Evolutionary conservation across 2,797 vertebrate genomes (phyloP).

Genomic region (Centropyge bicolor): DNA sequence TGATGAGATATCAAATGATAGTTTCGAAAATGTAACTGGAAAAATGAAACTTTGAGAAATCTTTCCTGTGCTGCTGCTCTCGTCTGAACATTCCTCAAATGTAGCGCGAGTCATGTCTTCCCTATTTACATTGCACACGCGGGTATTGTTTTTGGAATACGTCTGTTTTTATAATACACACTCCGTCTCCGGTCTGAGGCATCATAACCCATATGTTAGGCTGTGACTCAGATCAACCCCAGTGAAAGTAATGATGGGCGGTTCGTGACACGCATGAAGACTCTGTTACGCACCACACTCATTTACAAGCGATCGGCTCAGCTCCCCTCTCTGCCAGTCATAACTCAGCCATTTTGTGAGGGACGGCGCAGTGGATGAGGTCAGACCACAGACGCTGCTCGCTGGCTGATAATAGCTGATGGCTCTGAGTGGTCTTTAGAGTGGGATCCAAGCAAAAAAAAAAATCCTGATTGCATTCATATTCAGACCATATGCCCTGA

Average conservation of each 20-base stretch:
- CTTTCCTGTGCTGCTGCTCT: background rate
- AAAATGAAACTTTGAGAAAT: too few species aligned
- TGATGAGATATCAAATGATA: background rate
- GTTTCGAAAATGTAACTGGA: background rate
- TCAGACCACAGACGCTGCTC: conserved; percentile 62
- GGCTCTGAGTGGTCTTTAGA: conserved; percentile 69
- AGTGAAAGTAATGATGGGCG: conserved; percentile 77
- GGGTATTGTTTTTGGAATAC: conserved; percentile 33
- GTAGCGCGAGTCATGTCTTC: background rate
- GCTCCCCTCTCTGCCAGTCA: conserved; percentile 58
- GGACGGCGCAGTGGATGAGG: conserved; percentile 63
- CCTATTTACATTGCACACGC: conserved; percentile 13
- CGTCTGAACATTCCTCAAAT: background rate
- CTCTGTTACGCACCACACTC: conserved; percentile 58
- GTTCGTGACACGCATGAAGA: conserved; percentile 74
- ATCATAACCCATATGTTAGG: conserved; percentile 64
- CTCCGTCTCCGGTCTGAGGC: conserved; percentile 46
- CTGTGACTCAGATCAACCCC: conserved; percentile 73
- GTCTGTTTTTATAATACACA: conserved; percentile 49
- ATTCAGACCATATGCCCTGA: conserved; percentile 63
- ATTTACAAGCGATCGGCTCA: conserved; percentile 72
- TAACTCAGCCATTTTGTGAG: conserved; percentile 75
- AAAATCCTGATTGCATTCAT: conserved; percentile 76
- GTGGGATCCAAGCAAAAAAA: conserved; percentile 47
- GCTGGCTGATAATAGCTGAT: conserved; percentile 66